phyloP scores from a whole-genome alignment of 2,113 vertebrate genomes.

The Strix uralensis region DNA sequence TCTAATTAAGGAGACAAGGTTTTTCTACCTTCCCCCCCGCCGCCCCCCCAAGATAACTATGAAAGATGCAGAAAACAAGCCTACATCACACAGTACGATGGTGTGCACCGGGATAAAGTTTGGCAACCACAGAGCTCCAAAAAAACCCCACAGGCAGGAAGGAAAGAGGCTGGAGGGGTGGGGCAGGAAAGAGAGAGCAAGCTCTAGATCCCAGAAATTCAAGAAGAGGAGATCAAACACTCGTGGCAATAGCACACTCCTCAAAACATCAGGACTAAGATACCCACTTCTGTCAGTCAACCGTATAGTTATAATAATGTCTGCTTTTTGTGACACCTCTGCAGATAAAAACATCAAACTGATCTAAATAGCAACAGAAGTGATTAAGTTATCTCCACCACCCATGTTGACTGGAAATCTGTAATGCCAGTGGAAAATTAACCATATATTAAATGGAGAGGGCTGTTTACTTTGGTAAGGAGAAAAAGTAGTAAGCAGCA shows the following conservation, averaged over 20 bases:
- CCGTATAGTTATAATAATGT: background rate
- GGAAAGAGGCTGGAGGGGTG: too few relatives aligned
- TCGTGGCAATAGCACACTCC: background rate
- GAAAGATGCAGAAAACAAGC: too few relatives aligned
- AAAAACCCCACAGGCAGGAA: too few relatives aligned
- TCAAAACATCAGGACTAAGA: background rate
- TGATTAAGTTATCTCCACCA: background rate
- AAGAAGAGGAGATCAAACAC: background rate
- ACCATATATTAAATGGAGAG: background rate
- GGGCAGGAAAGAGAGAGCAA: background rate
- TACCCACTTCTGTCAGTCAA: background rate
- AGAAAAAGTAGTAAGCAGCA: background rate
- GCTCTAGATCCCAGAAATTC: background rate
- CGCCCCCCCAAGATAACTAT: too few relatives aligned
- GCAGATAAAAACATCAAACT: background rate
- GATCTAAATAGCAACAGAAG: background rate
- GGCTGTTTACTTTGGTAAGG: background rate
- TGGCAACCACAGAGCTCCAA: too few relatives aligned
- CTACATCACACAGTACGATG: too few relatives aligned
- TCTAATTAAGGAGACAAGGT: too few relatives aligned
- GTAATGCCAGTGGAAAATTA: background rate
- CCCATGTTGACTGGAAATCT: background rate
- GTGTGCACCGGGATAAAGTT: too few relatives aligned
- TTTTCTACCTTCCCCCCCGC: too few relatives aligned
- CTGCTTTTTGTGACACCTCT: background rate